Conservation (phyloP, 2,888 invertebrate species). For the Pollenia labialis region DNA sequence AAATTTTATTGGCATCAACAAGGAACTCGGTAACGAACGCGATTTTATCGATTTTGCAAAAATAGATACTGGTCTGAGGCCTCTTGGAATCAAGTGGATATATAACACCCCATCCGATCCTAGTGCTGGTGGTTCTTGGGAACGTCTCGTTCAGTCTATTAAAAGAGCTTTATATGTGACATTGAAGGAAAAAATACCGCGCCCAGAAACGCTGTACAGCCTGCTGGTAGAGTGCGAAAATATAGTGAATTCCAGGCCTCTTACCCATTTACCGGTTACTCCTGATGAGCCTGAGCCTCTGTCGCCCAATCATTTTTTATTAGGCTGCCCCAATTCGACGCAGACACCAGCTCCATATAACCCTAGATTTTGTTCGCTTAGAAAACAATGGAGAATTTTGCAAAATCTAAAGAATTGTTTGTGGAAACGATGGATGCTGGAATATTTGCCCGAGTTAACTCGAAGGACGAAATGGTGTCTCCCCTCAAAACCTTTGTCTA, state of each 20-base stretch:
- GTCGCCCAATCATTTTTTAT: conserved; percentile 53
- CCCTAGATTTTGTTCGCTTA: no score
- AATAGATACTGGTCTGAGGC: conserved; percentile 4
- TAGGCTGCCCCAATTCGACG: neutral
- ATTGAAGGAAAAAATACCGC: no score
- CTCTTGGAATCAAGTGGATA: conserved; percentile 39
- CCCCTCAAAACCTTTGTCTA: conserved; percentile 11
- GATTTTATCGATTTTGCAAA: conserved; percentile 25
- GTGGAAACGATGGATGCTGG: conserved; percentile 18
- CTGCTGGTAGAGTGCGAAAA: conserved; percentile 54
- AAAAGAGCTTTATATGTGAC: no score
- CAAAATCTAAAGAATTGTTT: conserved; percentile 28
- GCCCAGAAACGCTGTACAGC: no score
- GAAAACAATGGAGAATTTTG: neutral
- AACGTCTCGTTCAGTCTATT: no score
- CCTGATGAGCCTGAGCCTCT: conserved; percentile 55
- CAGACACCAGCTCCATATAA: neutral
- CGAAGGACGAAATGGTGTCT: conserved; percentile 33
- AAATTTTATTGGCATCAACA: conserved; percentile 61
- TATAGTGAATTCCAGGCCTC: conserved; percentile 63
- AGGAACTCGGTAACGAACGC: conserved; percentile 4
- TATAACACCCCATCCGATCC: conserved; percentile 38
- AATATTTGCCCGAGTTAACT: conserved; percentile 36
- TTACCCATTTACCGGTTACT: conserved; percentile 63
- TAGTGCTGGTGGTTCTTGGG: neutral